Evolutionary conservation across 2,888 invertebrate genomes (phyloP).

Genomic region (Xylota sylvarum): DNA sequence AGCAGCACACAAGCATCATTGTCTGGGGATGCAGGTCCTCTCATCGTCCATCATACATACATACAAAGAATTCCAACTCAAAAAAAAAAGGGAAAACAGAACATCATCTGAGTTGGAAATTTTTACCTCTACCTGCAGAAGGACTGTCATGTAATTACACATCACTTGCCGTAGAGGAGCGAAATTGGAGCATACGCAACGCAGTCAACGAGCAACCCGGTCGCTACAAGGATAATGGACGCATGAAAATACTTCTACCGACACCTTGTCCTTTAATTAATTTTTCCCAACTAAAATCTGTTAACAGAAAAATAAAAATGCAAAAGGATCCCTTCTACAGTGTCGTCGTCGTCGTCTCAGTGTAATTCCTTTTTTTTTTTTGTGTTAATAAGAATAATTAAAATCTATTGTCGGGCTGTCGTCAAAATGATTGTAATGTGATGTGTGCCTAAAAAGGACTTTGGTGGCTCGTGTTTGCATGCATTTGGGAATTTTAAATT

Average conservation of each 20-base stretch:
- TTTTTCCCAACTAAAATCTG: slow-evolving; percentile 7
- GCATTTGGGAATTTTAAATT: slow-evolving; percentile 35
- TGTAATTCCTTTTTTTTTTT: background rate
- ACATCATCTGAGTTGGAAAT: slow-evolving; percentile 27
- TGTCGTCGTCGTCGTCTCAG: background rate
- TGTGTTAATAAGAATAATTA: slow-evolving; percentile 13
- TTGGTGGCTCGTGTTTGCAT: background rate
- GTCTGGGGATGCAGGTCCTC: slow-evolving; percentile 39
- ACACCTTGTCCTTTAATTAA: slow-evolving; percentile 32
- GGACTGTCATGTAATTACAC: slow-evolving; percentile 39
- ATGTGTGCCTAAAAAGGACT: background rate
- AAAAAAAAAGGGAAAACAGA: slow-evolving; percentile 6
- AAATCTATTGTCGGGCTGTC: background rate
- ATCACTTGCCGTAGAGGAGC: slow-evolving; percentile 19
- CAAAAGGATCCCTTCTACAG: background rate
- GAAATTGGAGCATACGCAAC: slow-evolving; percentile 31
- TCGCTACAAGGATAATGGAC: slow-evolving; percentile 24
- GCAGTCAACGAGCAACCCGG: slow-evolving; percentile 7
- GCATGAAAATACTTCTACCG: background rate
- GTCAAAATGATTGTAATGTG: background rate
- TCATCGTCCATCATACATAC: slow-evolving; percentile 17
- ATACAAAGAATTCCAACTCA: slow-evolving; percentile 8
- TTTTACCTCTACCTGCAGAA: slow-evolving; percentile 45
- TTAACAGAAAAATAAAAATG: slow-evolving; percentile 7
- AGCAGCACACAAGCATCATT: background rate